Evolutionary conservation across 2,113 vertebrate species (phyloP).

Genomic region (Campylomormyrus numenius): DNA sequence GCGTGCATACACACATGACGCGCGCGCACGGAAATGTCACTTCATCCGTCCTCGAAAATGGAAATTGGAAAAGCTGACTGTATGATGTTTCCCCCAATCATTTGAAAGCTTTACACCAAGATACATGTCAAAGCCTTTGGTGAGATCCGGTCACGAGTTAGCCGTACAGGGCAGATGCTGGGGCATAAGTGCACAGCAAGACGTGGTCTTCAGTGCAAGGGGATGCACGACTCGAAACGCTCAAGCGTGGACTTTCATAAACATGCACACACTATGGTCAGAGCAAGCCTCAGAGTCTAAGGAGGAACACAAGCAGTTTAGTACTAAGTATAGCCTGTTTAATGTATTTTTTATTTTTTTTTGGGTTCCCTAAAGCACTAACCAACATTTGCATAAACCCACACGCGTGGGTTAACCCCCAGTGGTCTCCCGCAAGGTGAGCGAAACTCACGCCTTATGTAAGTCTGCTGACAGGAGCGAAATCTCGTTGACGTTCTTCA

Average conservation of each 20-base stretch:
- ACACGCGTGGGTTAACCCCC: neutral
- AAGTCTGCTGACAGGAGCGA: neutral
- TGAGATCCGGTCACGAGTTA: neutral
- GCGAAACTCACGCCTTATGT: neutral
- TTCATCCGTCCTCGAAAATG: too few relatives aligned
- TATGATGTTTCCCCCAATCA: neutral
- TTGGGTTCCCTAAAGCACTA: neutral
- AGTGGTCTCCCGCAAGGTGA: neutral
- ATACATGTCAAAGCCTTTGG: neutral
- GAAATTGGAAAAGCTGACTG: neutral
- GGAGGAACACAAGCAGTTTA: neutral
- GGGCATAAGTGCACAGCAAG: neutral
- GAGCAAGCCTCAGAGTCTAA: neutral
- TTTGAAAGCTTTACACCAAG: neutral
- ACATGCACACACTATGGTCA: constrained; percentile 24
- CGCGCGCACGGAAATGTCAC: neutral
- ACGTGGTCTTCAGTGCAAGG: neutral
- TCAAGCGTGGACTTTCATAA: constrained; percentile 1
- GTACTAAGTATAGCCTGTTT: neutral
- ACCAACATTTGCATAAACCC: neutral
- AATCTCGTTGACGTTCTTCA: neutral
- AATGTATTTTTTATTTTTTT: neutral
- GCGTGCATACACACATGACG: neutral
- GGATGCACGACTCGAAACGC: neutral
- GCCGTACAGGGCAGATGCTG: neutral